Evolutionary conservation across 2,113 vertebrate genomes (phyloP), one percentile per base, ranked within the genome.

Genomic region (Pteruthius melanotis): DNA sequence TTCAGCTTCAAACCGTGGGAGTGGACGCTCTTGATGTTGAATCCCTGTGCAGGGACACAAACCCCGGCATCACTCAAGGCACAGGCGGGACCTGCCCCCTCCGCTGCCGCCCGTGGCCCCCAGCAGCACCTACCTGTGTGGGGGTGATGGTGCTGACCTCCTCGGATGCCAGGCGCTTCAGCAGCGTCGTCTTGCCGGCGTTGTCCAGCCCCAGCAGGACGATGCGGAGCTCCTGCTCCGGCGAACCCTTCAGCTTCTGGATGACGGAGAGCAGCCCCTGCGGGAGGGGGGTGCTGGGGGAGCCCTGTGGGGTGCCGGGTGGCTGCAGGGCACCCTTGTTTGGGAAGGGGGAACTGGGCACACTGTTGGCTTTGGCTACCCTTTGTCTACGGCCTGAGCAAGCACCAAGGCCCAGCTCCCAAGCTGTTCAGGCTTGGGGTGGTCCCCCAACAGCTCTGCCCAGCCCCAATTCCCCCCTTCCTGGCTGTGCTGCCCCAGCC

Each of bases 231-330:
- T 99, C 98, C 94, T 98, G 97, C 93, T 98, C 98, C 3, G 97
- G 96, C 18, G 97, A 96, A 16, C 98, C 98, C 83, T 98, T 99
- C 90, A 99, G 97, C 83, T 96, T 99, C 98, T 99, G 97, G 93
- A 99, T 98, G 94, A 99, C 97, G 5, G 99, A 99, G 95, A 99
- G 98, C 95, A 99, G 98, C 97, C 98, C 98, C 98, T 98, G 95
- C 23, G 93, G 72, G 30, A 6, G 3, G 1, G 4, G 52, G 15
- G 76, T 28, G 22, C 53, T 37, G 20, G 61, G 11, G 31, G 76
- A 91, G 69, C 15, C 22, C 83, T 87, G 50, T 0, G 8, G 47
- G 53, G 49, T 61, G 61, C 61, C 0, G 0, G 45, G 28, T 54
- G 0, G 1, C 78, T 85, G 75, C 85, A 91, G 40, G 72, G n/a